Evolutionary conservation across 2,888 invertebrate genomes (phyloP), one percentile per base, ranked within the genome.

Genomic region (Agrypnus murinus): DNA sequence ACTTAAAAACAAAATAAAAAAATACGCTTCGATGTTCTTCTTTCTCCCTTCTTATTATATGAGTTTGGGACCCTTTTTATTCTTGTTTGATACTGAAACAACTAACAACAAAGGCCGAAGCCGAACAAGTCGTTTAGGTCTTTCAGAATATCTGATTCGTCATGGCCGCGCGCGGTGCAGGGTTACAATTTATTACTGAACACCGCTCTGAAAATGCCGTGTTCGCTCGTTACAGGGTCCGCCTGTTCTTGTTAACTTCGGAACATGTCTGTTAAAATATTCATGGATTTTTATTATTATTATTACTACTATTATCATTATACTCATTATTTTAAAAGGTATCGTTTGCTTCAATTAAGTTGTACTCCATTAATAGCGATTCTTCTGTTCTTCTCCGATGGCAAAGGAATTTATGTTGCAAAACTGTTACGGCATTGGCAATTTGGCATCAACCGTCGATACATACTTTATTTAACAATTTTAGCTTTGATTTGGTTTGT

Each of bases 191-290:
- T 75, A 77, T 72, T 73, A 63, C 73, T 43, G 69, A 71, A 74
- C 65, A 12, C 71, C 57, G 64, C 57, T 62, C 57, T 65, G 36
- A 65, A 69, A 70, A 69, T 34, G 57, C 68, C 57, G 46, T 62
- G 68, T 65, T 62, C 59, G 72, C 80, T 78, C 78, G 80, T 78
- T 78, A 78, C 71, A 72, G 72, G 71, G 68, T 58, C 65, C 68
- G 73, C 34, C 48, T 14, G 45, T 45, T 75, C 80, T 81, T 77
- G 81, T 82, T 82, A 82, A 80, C 78, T 78, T 73, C 78, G 73
- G 77, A 82, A 81, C 81, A 80, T 78, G 80, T 81, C 77, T 79
- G 81, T 78, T 80, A 78, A 77, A 75, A 74, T 50, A 55, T 62
- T 62, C 50, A 66, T 46, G 46, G 60, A 32, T 25, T 59, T 59